Conservation (phyloP, 2,113 vertebrate species). For the Crocuta crocuta region DNA sequence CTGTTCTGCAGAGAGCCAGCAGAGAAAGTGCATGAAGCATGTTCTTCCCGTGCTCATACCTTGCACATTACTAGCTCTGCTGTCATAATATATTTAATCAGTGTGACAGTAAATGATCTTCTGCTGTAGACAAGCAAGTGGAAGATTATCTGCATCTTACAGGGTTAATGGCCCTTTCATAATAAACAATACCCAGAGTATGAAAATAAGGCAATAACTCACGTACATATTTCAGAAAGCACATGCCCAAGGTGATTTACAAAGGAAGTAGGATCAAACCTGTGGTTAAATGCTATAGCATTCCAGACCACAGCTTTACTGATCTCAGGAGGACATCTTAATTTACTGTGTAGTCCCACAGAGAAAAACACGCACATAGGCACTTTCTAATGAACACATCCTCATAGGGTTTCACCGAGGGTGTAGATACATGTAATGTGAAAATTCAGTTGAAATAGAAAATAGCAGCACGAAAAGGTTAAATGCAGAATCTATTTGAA, state of each 20-base stretch:
- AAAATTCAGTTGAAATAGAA: slow-evolving; percentile 74
- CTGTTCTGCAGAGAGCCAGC: not conserved
- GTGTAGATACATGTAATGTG: slow-evolving; percentile 39
- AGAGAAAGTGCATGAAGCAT: slow-evolving; percentile 22
- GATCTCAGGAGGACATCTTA: slow-evolving; percentile 69
- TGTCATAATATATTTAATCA: slow-evolving; percentile 86
- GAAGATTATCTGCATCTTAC: slow-evolving; percentile 85
- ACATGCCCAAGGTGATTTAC: slow-evolving; percentile 83
- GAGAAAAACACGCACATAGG: slow-evolving; percentile 55
- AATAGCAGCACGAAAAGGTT: slow-evolving; percentile 55
- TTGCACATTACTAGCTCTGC: slow-evolving; percentile 72
- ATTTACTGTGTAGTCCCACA: slow-evolving; percentile 66
- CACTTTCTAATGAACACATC: slow-evolving; percentile 51
- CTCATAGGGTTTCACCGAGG: not conserved
- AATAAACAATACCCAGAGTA: slow-evolving; percentile 89
- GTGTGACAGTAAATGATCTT: slow-evolving; percentile 79
- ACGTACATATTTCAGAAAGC: slow-evolving; percentile 81
- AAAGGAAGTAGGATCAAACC: slow-evolving; percentile 79
- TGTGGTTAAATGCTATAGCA: slow-evolving; percentile 74
- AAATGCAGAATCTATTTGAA: slow-evolving; percentile 63
- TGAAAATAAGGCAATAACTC: slow-evolving; percentile 85
- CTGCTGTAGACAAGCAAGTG: slow-evolving; percentile 85
- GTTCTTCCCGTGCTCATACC: slow-evolving; percentile 61
- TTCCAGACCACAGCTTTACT: slow-evolving; percentile 54
- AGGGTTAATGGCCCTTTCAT: slow-evolving; percentile 89